Evolutionary conservation across 2,113 vertebrate genomes (phyloP).

Genomic region (Glaucomys volans): DNA sequence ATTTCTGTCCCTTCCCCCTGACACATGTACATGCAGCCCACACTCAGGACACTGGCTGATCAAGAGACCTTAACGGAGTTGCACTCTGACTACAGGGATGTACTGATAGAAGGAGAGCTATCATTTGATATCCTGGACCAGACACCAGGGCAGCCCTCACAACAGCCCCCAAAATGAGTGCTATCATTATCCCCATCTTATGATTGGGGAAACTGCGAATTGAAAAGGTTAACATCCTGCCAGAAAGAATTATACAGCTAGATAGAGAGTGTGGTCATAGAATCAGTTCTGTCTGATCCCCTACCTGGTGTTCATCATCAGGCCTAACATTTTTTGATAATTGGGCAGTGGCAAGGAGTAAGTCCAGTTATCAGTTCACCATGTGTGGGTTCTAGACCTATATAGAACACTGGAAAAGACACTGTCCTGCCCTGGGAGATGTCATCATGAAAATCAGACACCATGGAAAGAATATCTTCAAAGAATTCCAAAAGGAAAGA

Average conservation of each 20-base stretch:
- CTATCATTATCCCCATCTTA: neutral
- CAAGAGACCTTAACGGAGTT: neutral
- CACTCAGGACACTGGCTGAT: neutral
- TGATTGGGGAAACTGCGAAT: neutral
- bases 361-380: neutral
- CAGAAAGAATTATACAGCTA: slow-evolving; percentile 5
- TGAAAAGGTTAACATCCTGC: slow-evolving; percentile 6
- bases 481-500: neutral
- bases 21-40: neutral
- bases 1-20: neutral
- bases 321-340: neutral
- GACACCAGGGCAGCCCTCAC: neutral
- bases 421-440: neutral
- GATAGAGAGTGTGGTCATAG: neutral
- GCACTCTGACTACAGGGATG: neutral
- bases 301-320: neutral
- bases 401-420: neutral
- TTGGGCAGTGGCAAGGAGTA: neutral
- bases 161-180: neutral
- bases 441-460: neutral
- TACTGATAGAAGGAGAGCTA: neutral
- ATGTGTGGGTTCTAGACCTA: neutral
- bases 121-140: neutral
- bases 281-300: neutral
- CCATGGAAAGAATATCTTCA: neutral